Evolutionary conservation across 2,888 invertebrate genomes (phyloP), one percentile per base, ranked within the genome.

Genomic region (Lypha dubia): DNA sequence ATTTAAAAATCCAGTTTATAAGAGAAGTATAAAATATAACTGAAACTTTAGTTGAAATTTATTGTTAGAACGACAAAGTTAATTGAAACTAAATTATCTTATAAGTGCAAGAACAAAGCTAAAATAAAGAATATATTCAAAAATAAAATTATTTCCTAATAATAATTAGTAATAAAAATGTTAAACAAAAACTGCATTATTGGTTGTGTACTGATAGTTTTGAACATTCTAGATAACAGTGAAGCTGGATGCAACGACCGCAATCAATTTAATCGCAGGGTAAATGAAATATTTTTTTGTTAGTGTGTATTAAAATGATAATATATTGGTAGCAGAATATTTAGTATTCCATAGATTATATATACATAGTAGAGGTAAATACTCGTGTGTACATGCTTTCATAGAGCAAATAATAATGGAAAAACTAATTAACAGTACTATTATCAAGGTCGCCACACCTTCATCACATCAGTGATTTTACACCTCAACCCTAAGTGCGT

Each of bases 181-280:
- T 58, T 65, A 73, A 65, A 1, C 35, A 22, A 56, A 71, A 58
- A 24, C 24, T 44, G 46, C 38, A 73, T 44, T 11, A 5, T 76
- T 44, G 58, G 38, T 49, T 73, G 71, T 53, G n/a, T 65, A 1
- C 35, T 56, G 15, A 38, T 60, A 20, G 15, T 60, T 67, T 24
- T 35, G 60, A 74, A 41, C 60, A 32, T 28, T 7, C 22, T 80
- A 44, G 49, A 11, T 38, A 46, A 20, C 13, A 38, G 38, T 60
- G 35, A 49, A 62, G 35, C 13, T 46, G n/a, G 56, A 28, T 28
- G 5, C 28, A 28, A 28, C 28, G 2, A 5, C 71, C 41, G 35
- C 22, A 35, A 56, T 38, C 32, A 44, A n/a, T 44, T 20, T 28
- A 76, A 49, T 60, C n/a, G 67, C 49, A 76, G 58, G 76, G 76